Conservation (phyloP, 2,113 vertebrate species). For the Irena cyanogastra region DNA sequence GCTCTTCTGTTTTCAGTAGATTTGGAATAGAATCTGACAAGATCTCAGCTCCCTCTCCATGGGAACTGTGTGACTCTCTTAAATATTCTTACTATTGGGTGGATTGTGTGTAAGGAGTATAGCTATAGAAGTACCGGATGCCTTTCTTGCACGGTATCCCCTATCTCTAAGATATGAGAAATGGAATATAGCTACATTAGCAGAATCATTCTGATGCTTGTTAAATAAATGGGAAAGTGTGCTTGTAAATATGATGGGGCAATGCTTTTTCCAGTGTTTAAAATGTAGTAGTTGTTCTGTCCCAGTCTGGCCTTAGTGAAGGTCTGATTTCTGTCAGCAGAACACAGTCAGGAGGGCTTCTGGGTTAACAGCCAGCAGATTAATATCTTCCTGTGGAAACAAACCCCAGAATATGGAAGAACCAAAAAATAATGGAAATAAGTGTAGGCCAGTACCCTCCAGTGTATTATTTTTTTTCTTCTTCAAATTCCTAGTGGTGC, state of each 20-base stretch:
- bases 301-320: background rate
- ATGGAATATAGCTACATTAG: background rate
- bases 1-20: conserved; percentile 8
- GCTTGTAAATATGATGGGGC: background rate
- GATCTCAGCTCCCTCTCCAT: background rate
- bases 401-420: background rate
- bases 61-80: background rate
- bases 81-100: background rate
- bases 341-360: background rate
- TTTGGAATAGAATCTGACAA: conserved; percentile 24
- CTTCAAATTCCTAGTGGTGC: background rate
- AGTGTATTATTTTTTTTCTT: background rate
- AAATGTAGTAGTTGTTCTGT: background rate
- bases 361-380: background rate
- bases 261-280: background rate
- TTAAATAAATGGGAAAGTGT: background rate
- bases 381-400: background rate
- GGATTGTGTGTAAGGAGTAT: background rate
- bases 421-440: background rate
- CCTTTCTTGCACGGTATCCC: background rate
- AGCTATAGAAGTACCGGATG: background rate
- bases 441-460: background rate
- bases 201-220: background rate
- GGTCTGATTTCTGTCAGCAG: background rate
- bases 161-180: background rate